Conservation (phyloP, 2,888 invertebrate species). For the Dasypogon diadema region DNA sequence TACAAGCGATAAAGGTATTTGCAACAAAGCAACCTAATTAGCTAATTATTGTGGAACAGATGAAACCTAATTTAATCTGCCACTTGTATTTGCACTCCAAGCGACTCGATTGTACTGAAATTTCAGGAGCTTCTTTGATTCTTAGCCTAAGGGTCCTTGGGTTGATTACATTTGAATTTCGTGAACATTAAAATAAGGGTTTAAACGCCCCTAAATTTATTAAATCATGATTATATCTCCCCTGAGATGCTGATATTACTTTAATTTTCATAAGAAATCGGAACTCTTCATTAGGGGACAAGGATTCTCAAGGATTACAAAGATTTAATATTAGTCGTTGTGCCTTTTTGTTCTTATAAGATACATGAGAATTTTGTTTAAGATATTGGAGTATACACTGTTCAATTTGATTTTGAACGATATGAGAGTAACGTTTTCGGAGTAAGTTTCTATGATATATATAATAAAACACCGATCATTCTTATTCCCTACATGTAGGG, state of each 20-base stretch:
- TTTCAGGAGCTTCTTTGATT: constrained; percentile 12
- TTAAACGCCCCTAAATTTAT: constrained; percentile 2
- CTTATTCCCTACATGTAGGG: too few species aligned
- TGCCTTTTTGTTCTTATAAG: too few species aligned
- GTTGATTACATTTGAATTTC: constrained; percentile 31
- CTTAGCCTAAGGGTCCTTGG: neutral
- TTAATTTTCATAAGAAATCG: too few species aligned
- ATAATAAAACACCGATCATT: too few species aligned
- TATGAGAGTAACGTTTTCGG: too few species aligned
- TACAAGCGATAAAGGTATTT: constrained; percentile 22
- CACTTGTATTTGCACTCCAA: constrained; percentile 14
- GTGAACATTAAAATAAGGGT: neutral
- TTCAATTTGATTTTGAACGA: too few species aligned
- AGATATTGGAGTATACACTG: too few species aligned
- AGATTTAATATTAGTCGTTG: too few species aligned
- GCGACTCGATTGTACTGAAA: neutral
- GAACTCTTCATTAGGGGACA: too few species aligned
- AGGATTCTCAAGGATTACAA: too few species aligned
- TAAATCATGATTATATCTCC: neutral
- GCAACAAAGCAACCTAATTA: constrained; percentile 15
- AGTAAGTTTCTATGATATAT: too few species aligned
- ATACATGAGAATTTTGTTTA: too few species aligned
- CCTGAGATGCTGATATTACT: neutral
- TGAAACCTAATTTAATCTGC: constrained; percentile 19
- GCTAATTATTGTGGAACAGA: constrained; percentile 29